phyloP scores from a whole-genome alignment of 2,797 vertebrate genomes.

The Tarsius wallacei region DNA sequence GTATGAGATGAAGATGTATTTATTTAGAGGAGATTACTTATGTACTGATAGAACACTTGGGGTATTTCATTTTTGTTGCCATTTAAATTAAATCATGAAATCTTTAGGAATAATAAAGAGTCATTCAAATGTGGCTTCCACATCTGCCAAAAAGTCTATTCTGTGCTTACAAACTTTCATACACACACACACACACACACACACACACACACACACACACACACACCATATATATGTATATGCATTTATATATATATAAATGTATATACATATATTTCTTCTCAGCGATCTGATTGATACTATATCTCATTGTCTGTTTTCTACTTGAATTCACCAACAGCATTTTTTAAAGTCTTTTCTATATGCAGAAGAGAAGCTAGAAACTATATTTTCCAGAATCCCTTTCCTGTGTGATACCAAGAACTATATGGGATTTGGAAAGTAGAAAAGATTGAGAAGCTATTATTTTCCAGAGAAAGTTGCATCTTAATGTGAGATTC shows the following conservation, averaged over 20 bases:
- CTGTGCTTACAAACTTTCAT: too few species aligned
- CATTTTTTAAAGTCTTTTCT: not conserved
- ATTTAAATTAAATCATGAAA: not conserved
- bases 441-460: not conserved
- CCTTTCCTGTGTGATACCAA: not conserved
- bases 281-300: not conserved
- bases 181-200: too few species aligned
- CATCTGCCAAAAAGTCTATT: not conserved
- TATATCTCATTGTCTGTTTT: not conserved
- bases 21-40: not conserved
- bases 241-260: not conserved
- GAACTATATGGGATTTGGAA: not conserved
- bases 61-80: not conserved
- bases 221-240: too few species aligned
- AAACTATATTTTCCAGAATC: not conserved
- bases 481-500: not conserved
- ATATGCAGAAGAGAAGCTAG: not conserved
- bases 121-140: not conserved
- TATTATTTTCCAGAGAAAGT: not conserved
- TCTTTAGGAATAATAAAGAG: not conserved
- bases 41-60: not conserved
- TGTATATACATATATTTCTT: too few species aligned
- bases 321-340: not conserved
- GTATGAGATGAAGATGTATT: not conserved
- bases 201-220: too few species aligned